Base-by-base conservation (phyloP, 2,888 invertebrate species). In the Petrolisthes manimaculis region DNA sequence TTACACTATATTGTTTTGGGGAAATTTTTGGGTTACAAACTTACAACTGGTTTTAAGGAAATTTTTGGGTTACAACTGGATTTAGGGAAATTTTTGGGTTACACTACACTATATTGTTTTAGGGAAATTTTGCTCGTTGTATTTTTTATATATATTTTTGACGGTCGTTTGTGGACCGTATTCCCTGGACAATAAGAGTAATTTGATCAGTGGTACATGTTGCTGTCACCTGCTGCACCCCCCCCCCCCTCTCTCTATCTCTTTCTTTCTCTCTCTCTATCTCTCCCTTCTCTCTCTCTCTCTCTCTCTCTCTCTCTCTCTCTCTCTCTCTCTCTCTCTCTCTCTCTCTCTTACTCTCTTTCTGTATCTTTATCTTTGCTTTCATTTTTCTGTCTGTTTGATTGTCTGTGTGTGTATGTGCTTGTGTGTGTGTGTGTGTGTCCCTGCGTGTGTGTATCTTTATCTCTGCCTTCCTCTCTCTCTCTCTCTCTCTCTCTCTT, bases 381-480 rank as follows among this genome's bases (percentile, higher is more conserved):
- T 61, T 9, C 56, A 24, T 81, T 21, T 61, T 54, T 61, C 56
- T 81, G 37, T 61, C 61, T 61, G 55, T 81, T 56, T 61, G 55
- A 54, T 54, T 81, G 55, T 61, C 61, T 61, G 37, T 61, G 55
- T 81, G 37, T 61, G 55, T 81, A 54, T 61, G 55, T 61, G 55
- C 37, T 54, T 61, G 55, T 61, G 37, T 55, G 55, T 61, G 55
- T 81, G 37, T 81, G 55, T 61, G 55, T 81, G 55, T 81, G 53
- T 61, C 81, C 55, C 81, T 81, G n/a, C n/a, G 24, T 81, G 55
- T 61, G 55, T 61, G 55, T 81, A n/a, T 81, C 56, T 24, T 51
- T 81, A 51, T 61, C 55, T 55, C 81, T 81, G 37, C 24, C 24
- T 8, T 51, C 37, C 5, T 71, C 71, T 71, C 18, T 71, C 6